These are phyloP conservation scores for Helleia helle DNA, from an alignment of 2,888 invertebrate genomes.

Conservation along the genomic window DNA sequence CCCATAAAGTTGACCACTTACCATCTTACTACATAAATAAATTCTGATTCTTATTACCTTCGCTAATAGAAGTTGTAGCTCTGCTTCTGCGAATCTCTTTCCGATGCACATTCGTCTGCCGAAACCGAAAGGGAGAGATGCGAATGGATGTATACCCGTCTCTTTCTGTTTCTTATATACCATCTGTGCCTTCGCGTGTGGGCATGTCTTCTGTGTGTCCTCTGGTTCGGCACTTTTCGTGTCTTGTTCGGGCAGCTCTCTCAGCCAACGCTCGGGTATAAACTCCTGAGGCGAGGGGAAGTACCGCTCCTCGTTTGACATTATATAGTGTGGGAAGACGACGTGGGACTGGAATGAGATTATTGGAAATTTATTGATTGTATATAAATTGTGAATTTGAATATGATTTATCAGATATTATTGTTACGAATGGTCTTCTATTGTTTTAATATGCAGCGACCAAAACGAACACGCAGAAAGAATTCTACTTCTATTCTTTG, in stretches of 20 bases:
- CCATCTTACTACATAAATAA: too few relatives aligned
- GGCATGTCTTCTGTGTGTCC: conserved; percentile 16
- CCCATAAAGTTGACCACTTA: too few relatives aligned
- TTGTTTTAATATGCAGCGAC: too few relatives aligned
- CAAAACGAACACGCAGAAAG: too few relatives aligned
- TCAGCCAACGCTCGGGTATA: conserved; percentile 85
- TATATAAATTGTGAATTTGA: too few relatives aligned
- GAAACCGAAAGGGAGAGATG: conserved; percentile 83
- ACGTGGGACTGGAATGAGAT: conserved; percentile 80
- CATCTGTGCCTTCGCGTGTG: conserved; percentile 20
- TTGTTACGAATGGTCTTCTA: too few relatives aligned
- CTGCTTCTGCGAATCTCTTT: conserved; percentile 86
- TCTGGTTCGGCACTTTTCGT: conserved; percentile 9
- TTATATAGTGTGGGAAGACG: conserved; percentile 84
- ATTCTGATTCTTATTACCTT: conserved; percentile 78
- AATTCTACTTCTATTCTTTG: too few relatives aligned
- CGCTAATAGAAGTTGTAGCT: conserved; percentile 81
- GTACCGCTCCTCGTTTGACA: conserved; percentile 82
- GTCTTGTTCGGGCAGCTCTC: conserved; percentile 39
- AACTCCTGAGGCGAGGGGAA: conserved; percentile 81
- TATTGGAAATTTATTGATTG: conserved; percentile 1
- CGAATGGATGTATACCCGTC: conserved; percentile 80
- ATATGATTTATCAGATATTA: too few relatives aligned
- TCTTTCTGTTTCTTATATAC: conserved; percentile 65
- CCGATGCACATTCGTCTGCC: conserved; percentile 86